Evolutionary conservation across 2,888 invertebrate species (phyloP).

Genomic region (Eurois occulta): DNA sequence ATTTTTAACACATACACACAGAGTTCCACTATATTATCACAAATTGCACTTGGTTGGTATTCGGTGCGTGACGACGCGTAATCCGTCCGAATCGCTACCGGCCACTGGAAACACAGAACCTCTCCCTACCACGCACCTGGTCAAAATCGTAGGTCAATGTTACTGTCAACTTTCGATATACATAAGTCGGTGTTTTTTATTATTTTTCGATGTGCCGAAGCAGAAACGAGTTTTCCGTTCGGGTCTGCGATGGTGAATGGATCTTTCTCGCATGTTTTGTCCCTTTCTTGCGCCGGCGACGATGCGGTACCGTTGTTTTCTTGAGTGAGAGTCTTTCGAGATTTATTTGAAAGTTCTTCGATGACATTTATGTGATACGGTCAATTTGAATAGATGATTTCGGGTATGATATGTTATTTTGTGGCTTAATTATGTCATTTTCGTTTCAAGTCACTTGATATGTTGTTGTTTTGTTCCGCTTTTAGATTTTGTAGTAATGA

Average conservation of each 20-base stretch:
- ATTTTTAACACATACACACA: slow-evolving; percentile 63
- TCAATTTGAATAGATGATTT: slow-evolving; percentile 65
- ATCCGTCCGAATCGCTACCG: slow-evolving; percentile 52
- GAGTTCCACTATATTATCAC: slow-evolving; percentile 59
- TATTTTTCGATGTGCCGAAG: slow-evolving; percentile 61
- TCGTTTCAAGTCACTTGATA: slow-evolving; percentile 24
- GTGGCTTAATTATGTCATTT: slow-evolving; percentile 46
- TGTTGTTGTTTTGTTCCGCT: slow-evolving; percentile 36
- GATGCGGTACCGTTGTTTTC: slow-evolving; percentile 67
- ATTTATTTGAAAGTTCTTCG: slow-evolving; percentile 63
- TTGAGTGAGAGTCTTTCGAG: slow-evolving; percentile 59
- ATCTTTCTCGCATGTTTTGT: slow-evolving; percentile 69
- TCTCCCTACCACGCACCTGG: slow-evolving; percentile 48
- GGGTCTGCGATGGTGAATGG: slow-evolving; percentile 80
- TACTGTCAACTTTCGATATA: slow-evolving; percentile 69
- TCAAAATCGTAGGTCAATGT: slow-evolving; percentile 59
- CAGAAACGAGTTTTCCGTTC: slow-evolving; percentile 72
- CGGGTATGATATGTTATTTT: slow-evolving; percentile 55
- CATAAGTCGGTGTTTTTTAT: slow-evolving; percentile 62
- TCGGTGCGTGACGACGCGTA: slow-evolving; percentile 65
- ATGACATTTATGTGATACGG: slow-evolving; percentile 57
- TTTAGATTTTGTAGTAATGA: slow-evolving; percentile 27
- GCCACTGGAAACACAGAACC: slow-evolving; percentile 34
- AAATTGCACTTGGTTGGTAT: slow-evolving; percentile 55
- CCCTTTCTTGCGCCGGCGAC: slow-evolving; percentile 75